Base-by-base conservation (phyloP, 1,140 invertebrate genomes). In the Caenorhabditis inopinata region DNA sequence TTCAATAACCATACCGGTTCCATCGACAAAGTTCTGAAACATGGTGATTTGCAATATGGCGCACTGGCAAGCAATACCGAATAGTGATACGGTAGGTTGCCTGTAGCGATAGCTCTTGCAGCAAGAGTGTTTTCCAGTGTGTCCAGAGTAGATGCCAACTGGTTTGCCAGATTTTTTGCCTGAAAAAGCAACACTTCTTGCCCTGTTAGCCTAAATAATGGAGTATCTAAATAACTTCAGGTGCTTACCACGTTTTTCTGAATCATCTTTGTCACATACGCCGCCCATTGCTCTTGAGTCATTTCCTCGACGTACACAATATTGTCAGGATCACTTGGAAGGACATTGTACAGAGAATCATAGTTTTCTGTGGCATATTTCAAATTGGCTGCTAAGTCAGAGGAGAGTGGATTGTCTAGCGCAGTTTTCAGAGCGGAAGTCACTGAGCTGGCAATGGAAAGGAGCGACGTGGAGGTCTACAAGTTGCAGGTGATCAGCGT, bases 241-340 rank as follows among this genome's bases (percentile, higher is more conserved):
- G 14, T 7, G 23, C 45, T 76, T 16, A 76, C 80, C 42, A 81
- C 78, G 12, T 73, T 35, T 35, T 81, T 48, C 75, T 81, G 80
- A 25, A 73, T 51, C 35, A 81, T 47, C 25, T 45, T 49, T 6
- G 74, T 81, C 21, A 75, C 80, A 23, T 76, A 48, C n/a, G 48
- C 27, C 0, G 80, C 80, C 80, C 80, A 81, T 53, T 81, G 74
- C 18, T 74, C 75, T 49, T 77, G 32, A 5, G 80, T 81, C 29
- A 80, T 80, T 27, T 81, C 80, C n/a, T 81, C 80, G 53, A 81
- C 76, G 35, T 81, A 81, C 14, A 47, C 45, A 73, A 81, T 81
- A 16, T 81, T 75, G 9, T 49, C 74, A 35, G 80, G 29, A 35
- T 81, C 80, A 46, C 45, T 49, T 23, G 80, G 80, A 0, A 81